A percentile compares a stretch with the other conserved stretches of the same genome.
Evolutionary conservation across 2,888 invertebrate genomes (phyloP).

Genomic region (Agrotis clavis): DNA sequence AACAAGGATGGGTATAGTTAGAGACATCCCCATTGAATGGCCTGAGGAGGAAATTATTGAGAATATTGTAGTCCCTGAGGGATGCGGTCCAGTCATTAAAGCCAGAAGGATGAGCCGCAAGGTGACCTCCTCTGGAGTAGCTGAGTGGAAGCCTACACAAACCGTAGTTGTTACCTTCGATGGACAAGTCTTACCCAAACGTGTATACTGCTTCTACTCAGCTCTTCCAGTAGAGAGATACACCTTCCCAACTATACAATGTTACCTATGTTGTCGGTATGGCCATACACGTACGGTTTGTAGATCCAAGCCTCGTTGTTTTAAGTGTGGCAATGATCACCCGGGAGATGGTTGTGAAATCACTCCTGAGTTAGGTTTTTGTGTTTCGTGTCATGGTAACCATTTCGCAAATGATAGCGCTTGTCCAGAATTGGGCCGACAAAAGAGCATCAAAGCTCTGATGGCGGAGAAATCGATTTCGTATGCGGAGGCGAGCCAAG

Average conservation of each 20-base stretch:
- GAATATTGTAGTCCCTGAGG: not conserved
- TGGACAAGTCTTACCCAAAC: not conserved
- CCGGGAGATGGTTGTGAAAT: slow-evolving; percentile 1
- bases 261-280: not conserved
- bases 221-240: not conserved
- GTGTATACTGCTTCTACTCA: too few relatives aligned
- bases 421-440: not conserved
- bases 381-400: not conserved
- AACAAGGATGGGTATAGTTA: not conserved
- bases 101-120: too few relatives aligned
- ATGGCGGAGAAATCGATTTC: slow-evolving; percentile 5
- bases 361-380: not conserved
- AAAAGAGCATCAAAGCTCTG: slow-evolving; percentile 1
- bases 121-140: too few relatives aligned
- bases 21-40: not conserved
- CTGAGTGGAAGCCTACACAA: not conserved
- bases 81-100: not conserved
- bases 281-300: too few relatives aligned
- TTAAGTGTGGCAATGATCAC: not conserved
- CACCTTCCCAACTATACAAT: slow-evolving; percentile 3
- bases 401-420: not conserved
- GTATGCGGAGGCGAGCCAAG: slow-evolving; percentile 3
- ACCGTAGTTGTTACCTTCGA: not conserved
- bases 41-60: not conserved
- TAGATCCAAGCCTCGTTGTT: too few relatives aligned